phyloP scores from a whole-genome alignment of 1,140 invertebrate species.

The Paraescarpia echinospica region DNA sequence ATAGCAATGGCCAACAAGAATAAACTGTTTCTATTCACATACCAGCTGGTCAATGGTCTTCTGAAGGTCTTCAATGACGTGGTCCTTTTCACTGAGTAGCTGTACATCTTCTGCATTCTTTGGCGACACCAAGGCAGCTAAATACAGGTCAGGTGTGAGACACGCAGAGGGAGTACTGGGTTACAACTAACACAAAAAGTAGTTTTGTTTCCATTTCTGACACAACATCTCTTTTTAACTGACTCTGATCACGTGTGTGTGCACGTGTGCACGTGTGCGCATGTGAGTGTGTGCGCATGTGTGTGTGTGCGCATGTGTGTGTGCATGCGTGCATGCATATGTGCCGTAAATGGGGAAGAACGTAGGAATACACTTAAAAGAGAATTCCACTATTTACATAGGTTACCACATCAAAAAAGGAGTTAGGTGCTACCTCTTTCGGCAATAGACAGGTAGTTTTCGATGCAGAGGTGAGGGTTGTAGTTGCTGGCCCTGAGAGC shows the following conservation, averaged over 20 bases:
- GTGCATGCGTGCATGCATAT: too few species aligned
- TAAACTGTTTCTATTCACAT: neutral
- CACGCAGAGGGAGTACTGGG: neutral
- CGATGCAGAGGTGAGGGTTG: conserved; percentile 52
- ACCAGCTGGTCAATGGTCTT: neutral
- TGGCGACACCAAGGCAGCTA: neutral
- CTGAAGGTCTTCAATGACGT: neutral
- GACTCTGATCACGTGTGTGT: neutral
- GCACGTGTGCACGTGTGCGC: too few species aligned
- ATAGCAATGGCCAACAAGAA: too few species aligned
- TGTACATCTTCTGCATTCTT: neutral
- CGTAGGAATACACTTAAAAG: too few species aligned
- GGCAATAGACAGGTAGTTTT: conserved; percentile 46
- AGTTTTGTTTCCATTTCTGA: neutral
- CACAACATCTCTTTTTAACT: neutral
- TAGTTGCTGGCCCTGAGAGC: conserved; percentile 52
- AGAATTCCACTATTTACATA: neutral
- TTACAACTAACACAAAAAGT: neutral
- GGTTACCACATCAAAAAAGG: neutral
- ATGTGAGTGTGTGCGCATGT: too few species aligned
- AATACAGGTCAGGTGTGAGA: too few species aligned
- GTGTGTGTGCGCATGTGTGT: too few species aligned
- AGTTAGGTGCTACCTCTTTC: conserved; percentile 14
- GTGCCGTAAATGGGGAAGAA: too few species aligned
- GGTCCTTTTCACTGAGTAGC: neutral